Percentiles rank a stretch among this genome's conserved stretches.
These are phyloP conservation scores for Maccullochella peelii DNA, from an alignment of 2,113 vertebrate species.

Conservation along the genomic window DNA sequence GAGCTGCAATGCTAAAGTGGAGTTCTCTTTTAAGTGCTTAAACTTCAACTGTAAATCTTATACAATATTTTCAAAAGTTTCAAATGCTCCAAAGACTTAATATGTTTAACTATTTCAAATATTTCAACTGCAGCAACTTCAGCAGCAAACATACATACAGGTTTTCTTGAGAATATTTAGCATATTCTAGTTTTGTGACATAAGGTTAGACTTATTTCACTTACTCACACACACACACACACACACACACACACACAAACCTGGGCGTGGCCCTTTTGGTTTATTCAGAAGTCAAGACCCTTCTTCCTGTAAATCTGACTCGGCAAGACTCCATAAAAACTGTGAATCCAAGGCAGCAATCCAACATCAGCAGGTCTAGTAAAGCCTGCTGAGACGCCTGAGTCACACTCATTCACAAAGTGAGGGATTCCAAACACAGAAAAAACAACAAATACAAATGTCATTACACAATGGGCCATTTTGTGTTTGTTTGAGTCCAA, in stretches of 20 bases:
- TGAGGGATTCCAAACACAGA: neutral
- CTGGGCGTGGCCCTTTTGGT: neutral
- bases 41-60: neutral
- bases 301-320: slow-evolving; percentile 15
- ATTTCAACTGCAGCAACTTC: no score
- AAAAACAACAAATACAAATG: neutral
- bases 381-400: neutral
- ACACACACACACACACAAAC: slow-evolving; percentile 3
- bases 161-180: no score
- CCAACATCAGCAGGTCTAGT: slow-evolving; percentile 12
- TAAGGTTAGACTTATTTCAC: no score
- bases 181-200: no score
- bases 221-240: neutral
- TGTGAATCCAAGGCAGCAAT: neutral
- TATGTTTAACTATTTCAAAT: no score
- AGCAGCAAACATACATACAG: no score
- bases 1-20: neutral
- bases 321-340: slow-evolving; percentile 3
- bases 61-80: neutral
- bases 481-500: neutral
- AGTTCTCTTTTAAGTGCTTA: neutral
- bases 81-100: neutral
- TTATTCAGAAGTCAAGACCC: slow-evolving; percentile 7
- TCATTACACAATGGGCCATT: neutral
- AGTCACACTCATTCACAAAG: slow-evolving; percentile 9